Conservation (phyloP, 2,888 invertebrate genomes). For the Tetranychus piercei region DNA sequence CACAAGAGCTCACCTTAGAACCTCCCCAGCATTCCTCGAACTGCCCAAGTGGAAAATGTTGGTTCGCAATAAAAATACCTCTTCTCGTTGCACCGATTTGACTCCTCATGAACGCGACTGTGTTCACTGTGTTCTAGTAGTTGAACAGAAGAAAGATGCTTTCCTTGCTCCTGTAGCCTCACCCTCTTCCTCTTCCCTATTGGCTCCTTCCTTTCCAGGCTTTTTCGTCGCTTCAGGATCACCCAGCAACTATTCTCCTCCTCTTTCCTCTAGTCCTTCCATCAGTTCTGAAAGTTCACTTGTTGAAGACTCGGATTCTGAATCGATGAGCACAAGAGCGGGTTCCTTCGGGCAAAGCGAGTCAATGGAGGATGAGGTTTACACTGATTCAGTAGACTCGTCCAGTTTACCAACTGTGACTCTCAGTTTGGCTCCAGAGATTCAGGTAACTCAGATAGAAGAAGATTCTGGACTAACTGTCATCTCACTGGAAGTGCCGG, state of each 20-base stretch:
- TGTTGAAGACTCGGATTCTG: not conserved
- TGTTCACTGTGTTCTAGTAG: not conserved
- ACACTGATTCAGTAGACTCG: not conserved
- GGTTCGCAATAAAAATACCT: constrained; percentile 11
- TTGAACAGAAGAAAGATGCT: not conserved
- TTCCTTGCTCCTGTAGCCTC: not conserved
- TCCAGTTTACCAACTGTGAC: constrained; percentile 2
- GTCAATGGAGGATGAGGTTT: constrained; percentile 11
- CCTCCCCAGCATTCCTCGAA: constrained; percentile 15
- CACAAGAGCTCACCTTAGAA: not conserved
- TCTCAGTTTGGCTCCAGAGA: constrained; percentile 6
- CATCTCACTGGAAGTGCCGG: constrained; percentile 60
- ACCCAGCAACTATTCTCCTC: not conserved
- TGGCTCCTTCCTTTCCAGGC: not conserved
- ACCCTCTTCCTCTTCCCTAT: not conserved
- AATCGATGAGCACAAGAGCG: not conserved
- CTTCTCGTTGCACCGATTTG: not conserved
- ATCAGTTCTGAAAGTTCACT: not conserved
- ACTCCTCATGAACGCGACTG: not conserved
- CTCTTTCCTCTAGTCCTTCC: not conserved
- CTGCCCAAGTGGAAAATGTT: constrained; percentile 22
- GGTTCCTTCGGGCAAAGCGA: constrained; percentile 3
- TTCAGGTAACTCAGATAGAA: constrained; percentile 11
- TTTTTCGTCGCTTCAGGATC: too few species aligned
- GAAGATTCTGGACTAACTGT: constrained; percentile 41